Conservation (phyloP, 64 coral and sea anemone genomes). For the Exaiptasia diaphana region DNA sequence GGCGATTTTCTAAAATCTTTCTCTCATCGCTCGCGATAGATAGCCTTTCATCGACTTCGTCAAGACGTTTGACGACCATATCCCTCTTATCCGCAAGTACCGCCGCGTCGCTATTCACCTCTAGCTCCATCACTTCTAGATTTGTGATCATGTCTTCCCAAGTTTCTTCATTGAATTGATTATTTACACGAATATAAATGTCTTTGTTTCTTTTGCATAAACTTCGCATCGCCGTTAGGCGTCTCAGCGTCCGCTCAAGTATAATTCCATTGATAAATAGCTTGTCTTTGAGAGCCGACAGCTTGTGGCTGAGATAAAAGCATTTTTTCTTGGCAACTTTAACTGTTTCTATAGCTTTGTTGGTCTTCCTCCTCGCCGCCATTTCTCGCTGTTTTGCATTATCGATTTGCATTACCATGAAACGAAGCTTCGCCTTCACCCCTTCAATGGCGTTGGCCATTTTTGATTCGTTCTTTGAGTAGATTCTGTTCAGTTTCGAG, state of each 20-base stretch:
- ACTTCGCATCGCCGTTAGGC: background rate
- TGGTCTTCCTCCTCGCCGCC: background rate
- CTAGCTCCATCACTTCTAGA: background rate
- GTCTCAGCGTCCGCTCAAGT: background rate
- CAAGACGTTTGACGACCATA: background rate
- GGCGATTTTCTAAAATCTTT: background rate
- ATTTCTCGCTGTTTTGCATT: background rate
- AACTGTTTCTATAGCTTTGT: background rate
- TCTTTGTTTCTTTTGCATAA: background rate
- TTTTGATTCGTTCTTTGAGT: background rate
- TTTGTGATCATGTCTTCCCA: background rate
- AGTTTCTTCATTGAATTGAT: background rate
- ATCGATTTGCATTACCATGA: background rate
- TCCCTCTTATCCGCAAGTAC: background rate
- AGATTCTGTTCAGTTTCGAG: no score
- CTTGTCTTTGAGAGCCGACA: background rate
- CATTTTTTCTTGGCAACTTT: constrained; percentile 10
- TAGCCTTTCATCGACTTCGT: background rate
- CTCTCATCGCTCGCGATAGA: background rate
- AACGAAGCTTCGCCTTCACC: background rate
- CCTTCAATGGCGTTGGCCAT: background rate
- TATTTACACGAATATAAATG: background rate
- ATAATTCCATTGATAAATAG: background rate
- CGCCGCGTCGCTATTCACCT: background rate
- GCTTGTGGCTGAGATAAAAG: background rate